Evolutionary conservation across 2,888 invertebrate genomes (phyloP).

Genomic region (Xestia ashworthii): DNA sequence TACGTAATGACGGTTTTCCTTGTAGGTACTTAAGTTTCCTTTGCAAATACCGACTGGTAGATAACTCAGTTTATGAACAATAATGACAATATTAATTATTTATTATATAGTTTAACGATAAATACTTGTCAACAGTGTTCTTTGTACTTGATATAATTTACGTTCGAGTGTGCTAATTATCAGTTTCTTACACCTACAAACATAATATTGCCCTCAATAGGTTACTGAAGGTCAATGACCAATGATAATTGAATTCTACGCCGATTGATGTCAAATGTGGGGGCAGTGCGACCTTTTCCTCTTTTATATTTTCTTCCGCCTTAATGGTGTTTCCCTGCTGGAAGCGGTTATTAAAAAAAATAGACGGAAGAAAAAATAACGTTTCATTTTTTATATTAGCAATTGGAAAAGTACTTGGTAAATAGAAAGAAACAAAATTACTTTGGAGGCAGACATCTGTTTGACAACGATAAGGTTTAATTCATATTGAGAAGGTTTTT

Average conservation of each 20-base stretch:
- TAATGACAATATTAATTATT: constrained; percentile 53
- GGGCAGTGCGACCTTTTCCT: constrained; percentile 33
- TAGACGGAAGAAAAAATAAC: constrained; percentile 11
- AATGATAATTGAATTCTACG: constrained; percentile 56
- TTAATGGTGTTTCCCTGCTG: constrained; percentile 47
- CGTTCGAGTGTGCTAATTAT: constrained; percentile 58
- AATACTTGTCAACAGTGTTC: constrained; percentile 63
- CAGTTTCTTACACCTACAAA: constrained; percentile 45
- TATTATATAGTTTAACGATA: constrained; percentile 56
- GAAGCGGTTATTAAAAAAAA: constrained; percentile 29
- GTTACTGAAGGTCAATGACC: constrained; percentile 63
- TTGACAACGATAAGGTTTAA: neutral
- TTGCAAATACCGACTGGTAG: constrained; percentile 49
- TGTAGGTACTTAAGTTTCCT: constrained; percentile 28
- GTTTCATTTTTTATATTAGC: constrained; percentile 22
- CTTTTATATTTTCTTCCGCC: constrained; percentile 49
- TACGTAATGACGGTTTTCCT: constrained; percentile 37
- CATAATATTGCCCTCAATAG: constrained; percentile 40
- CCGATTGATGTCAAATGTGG: constrained; percentile 52
- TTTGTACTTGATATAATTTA: constrained; percentile 65
- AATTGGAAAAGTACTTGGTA: constrained; percentile 1
- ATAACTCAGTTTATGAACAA: constrained; percentile 56
- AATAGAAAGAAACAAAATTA: constrained; percentile 4
- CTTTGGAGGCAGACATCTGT: neutral
- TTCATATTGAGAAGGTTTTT: neutral